Evolutionary conservation across 2,797 vertebrate species (phyloP).

Genomic region (Periparus ater): DNA sequence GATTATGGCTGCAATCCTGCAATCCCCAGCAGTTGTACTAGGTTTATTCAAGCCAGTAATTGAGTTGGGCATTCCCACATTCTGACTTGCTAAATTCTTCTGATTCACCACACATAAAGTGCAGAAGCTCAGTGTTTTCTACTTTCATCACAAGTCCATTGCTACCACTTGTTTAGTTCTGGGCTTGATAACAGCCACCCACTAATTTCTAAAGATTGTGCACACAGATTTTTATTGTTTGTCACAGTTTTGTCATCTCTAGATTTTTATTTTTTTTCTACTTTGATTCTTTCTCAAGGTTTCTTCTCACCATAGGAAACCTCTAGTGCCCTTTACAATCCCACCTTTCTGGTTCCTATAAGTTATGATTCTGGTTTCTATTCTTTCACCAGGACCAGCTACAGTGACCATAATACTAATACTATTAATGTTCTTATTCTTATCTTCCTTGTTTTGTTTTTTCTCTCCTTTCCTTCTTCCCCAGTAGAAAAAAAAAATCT

Average conservation of each 20-base stretch:
- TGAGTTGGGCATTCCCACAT: not conserved
- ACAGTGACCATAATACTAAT: not conserved
- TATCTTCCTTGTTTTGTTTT: not conserved
- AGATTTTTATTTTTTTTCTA: not conserved
- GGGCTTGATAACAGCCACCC: not conserved
- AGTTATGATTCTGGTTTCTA: not conserved
- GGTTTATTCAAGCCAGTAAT: not conserved
- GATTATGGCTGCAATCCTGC: slow-evolving; percentile 42
- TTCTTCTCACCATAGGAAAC: not conserved
- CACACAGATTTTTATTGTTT: not conserved
- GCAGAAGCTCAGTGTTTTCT: not conserved
- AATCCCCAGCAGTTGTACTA: not conserved
- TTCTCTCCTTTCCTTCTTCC: not conserved
- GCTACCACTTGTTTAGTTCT: not conserved
- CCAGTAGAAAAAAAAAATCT: not conserved
- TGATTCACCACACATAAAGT: not conserved
- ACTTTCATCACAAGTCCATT: not conserved
- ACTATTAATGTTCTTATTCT: not conserved
- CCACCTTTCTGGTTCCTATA: not conserved
- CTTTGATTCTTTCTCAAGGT: not conserved
- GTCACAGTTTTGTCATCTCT: not conserved
- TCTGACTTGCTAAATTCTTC: not conserved
- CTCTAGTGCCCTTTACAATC: not conserved
- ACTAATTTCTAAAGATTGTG: not conserved
- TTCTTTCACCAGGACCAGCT: not conserved